Evolutionary conservation across 2,888 invertebrate species (phyloP), one percentile per base, ranked within the genome.

Genomic region (Ophioninae sp.): DNA sequence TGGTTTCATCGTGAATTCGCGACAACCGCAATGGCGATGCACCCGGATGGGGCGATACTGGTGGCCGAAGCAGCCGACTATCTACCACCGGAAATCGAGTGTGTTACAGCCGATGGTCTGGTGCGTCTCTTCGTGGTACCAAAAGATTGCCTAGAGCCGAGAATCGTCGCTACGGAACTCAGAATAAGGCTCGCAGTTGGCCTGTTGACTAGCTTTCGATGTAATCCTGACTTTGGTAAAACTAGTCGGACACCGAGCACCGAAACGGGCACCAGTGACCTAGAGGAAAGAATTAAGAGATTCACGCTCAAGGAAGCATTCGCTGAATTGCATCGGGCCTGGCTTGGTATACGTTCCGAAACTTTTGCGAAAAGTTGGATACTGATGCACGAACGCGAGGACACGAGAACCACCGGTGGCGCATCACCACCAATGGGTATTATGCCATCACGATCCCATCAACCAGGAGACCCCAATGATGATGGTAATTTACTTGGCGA

Each of bases 1-100:
- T 94, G 94, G 94, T 93, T 94, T 75, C 93, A 93, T 74, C 91
- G 91, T n/a, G 93, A 94, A 86, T 93, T 94, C 83, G 93, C 92
- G 0, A 93, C 93, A 0, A 93, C 93, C 0, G 93, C 93, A 0
- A 88, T 93, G 85, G 92, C 93, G 10, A 90, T 94, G 87, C 93
- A 93, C 84, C 92, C 93, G 2, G 90, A 91, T 39, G 93, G 93
- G 0, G 93, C 93, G 0, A 88, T 93, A 13, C 87, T 93, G 20
- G 92, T 93, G 1, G 92, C 92, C 17, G 92, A 92, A 81, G 89
- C 89, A 44, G 91, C 93, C 0, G 91, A 92, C 63, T 93, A 93
- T 72, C 85, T 93, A 2, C 93, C 93, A 0, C 86, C 91, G 0
- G 91, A 92, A 37, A 86, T 86, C 2, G 92, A 93, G 20, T 93